phyloP scores from a whole-genome alignment of 1,140 invertebrate genomes.

The Ostrea denselamellosa region DNA sequence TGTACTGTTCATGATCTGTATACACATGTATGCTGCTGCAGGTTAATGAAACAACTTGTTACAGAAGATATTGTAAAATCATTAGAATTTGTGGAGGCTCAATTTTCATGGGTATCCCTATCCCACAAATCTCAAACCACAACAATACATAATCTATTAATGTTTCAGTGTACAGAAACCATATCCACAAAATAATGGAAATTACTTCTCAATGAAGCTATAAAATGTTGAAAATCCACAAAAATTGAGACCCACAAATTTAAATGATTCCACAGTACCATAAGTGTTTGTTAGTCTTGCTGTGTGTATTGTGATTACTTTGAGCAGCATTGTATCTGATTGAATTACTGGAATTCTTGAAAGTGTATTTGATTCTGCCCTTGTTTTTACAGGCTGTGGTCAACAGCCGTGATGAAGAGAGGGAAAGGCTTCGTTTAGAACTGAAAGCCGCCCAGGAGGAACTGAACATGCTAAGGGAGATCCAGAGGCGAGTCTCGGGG shows the following conservation, averaged over 20 bases:
- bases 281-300: no score
- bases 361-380: background rate
- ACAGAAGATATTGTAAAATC: background rate
- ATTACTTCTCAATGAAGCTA: no score
- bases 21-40: no score
- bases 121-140: background rate
- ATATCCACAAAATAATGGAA: no score
- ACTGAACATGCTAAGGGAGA: slow-evolving; percentile 81
- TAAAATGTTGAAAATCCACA: no score
- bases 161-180: no score
- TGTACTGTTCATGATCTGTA: no score
- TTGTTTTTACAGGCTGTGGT: slow-evolving; percentile 83
- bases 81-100: background rate
- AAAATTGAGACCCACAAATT: no score
- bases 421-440: slow-evolving; percentile 86
- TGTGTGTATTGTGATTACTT: background rate
- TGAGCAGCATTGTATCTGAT: background rate
- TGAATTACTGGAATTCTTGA: background rate
- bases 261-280: no score
- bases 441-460: slow-evolving; percentile 86
- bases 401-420: slow-evolving; percentile 87
- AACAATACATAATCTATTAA: no score
- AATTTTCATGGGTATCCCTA: no score
- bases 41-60: background rate
- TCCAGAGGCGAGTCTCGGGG: slow-evolving; percentile 61